phyloP scores from a whole-genome alignment of 2,888 invertebrate species.

The Chrysolina haemoptera region DNA sequence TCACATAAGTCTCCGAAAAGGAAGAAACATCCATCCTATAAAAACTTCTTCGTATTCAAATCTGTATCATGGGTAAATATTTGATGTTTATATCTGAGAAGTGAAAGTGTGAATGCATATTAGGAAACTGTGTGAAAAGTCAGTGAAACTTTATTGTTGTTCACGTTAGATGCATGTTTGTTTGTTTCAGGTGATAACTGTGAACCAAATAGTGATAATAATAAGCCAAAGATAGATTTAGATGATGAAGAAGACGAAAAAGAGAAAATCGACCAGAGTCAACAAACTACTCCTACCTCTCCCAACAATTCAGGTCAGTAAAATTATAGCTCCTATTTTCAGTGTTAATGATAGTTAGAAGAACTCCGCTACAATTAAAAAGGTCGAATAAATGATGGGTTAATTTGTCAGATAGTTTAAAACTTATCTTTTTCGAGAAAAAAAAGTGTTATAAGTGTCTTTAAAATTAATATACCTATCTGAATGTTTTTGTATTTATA shows the following conservation, averaged over 20 bases:
- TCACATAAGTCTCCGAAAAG: background rate
- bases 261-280: slow-evolving; percentile 70
- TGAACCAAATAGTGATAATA: slow-evolving; percentile 61
- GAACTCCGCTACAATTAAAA: too few species aligned
- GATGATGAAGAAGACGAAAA: slow-evolving; percentile 60
- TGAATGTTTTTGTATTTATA: too few species aligned
- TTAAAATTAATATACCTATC: too few species aligned
- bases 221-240: slow-evolving; percentile 53
- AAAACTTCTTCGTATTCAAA: background rate
- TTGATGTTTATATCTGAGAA: background rate
- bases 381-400: too few species aligned
- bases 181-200: slow-evolving; percentile 60
- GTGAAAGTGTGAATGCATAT: background rate
- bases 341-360: too few species aligned
- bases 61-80: slow-evolving; percentile 2
- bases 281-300: slow-evolving; percentile 70
- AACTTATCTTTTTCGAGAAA: too few species aligned
- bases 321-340: background rate
- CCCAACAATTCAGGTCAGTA: slow-evolving; percentile 58
- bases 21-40: background rate
- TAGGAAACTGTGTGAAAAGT: slow-evolving; percentile 28
- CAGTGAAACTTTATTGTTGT: slow-evolving; percentile 9
- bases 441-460: too few species aligned
- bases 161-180: slow-evolving; percentile 18
- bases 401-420: too few species aligned